Evolutionary conservation across 2,888 invertebrate species (phyloP).

Genomic region (Drosophila pseudotakahashii): DNA sequence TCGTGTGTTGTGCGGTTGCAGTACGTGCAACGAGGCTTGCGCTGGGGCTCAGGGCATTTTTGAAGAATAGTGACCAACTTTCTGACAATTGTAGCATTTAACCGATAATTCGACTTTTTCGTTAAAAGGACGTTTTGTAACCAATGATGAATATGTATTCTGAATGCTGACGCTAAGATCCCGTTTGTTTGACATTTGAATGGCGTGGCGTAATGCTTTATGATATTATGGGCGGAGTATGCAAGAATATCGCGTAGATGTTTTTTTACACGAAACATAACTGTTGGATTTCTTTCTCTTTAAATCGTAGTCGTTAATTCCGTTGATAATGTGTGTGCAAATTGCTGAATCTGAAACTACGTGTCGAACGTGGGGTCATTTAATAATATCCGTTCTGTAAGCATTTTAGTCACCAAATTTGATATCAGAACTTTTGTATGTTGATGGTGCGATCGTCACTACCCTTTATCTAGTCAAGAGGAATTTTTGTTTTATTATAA

Average conservation of each 20-base stretch:
- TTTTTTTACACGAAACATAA: neutral
- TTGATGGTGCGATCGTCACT: too few species aligned
- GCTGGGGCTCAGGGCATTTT: neutral
- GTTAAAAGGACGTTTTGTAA: constrained; percentile 3
- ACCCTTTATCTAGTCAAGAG: too few species aligned
- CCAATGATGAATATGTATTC: neutral
- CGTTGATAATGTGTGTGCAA: neutral
- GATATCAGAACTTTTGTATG: too few species aligned
- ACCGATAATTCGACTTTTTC: neutral
- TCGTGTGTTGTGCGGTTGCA: neutral
- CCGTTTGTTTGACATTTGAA: neutral
- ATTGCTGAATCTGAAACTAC: neutral
- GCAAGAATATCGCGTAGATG: neutral
- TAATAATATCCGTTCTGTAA: too few species aligned
- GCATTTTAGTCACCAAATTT: too few species aligned
- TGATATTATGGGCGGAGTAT: neutral
- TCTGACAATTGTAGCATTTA: too few species aligned
- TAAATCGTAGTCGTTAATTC: neutral
- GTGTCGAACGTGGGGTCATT: too few species aligned
- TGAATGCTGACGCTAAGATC: neutral
- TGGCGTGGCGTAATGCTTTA: neutral
- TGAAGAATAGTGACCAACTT: neutral
- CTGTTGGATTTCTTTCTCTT: neutral
- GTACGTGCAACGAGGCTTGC: constrained; percentile 1
- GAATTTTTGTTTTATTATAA: too few species aligned